These are phyloP conservation scores for Cotesia chilonis DNA, from an alignment of 1,140 invertebrate species.

Conservation along the genomic window DNA sequence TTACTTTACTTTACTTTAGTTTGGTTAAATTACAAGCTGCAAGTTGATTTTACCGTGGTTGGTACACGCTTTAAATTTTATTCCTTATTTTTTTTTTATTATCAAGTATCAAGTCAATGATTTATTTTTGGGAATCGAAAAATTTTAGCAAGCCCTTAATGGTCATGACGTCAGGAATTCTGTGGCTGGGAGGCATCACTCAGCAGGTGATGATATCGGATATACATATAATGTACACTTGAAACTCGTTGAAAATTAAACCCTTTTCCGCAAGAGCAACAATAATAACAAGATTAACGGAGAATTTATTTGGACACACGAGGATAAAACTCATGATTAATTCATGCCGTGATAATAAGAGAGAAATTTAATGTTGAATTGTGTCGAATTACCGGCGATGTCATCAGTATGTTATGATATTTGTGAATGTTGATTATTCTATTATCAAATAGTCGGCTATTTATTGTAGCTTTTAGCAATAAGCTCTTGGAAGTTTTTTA, in stretches of 20 bases:
- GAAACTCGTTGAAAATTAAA: neutral
- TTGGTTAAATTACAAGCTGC: neutral
- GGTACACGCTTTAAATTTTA: neutral
- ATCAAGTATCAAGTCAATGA: slow-evolving; percentile 21
- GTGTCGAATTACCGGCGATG: neutral
- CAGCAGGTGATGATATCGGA: neutral
- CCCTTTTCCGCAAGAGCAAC: neutral
- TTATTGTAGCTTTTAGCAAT: too few relatives aligned
- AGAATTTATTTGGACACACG: neutral
- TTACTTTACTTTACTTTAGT: too few relatives aligned
- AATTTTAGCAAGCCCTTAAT: slow-evolving; percentile 23
- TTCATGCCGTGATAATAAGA: neutral
- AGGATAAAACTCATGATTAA: neutral
- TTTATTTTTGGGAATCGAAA: slow-evolving; percentile 19
- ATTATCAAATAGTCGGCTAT: neutral
- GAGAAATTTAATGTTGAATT: slow-evolving; percentile 6
- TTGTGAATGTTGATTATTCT: neutral
- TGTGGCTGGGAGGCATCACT: neutral
- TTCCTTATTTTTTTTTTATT: slow-evolving; percentile 8
- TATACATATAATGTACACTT: neutral
- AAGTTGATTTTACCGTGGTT: neutral
- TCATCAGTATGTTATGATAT: neutral
- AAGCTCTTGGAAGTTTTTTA: too few relatives aligned
- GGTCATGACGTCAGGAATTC: slow-evolving; percentile 17
- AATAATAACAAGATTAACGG: neutral